These are phyloP conservation scores for Sternarchorhynchus goeldii DNA, from an alignment of 2,797 vertebrate species.

Conservation along the genomic window DNA sequence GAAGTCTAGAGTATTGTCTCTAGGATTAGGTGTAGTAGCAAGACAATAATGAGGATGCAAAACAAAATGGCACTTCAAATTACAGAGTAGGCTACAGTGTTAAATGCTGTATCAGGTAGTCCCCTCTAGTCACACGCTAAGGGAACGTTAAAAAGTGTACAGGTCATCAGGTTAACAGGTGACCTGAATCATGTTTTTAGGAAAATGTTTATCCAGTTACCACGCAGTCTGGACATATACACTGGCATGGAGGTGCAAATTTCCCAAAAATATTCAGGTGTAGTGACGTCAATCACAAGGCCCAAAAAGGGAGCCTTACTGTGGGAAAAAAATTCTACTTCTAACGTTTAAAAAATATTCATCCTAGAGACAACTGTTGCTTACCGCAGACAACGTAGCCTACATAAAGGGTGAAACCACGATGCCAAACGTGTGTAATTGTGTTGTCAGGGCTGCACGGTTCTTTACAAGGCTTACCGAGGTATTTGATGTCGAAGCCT, in stretches of 20 bases:
- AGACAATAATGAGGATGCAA: neutral
- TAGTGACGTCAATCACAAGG: constrained; percentile 3
- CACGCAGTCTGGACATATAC: neutral
- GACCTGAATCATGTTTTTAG: too few relatives aligned
- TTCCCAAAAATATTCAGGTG: constrained; percentile 2
- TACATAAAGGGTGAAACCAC: neutral
- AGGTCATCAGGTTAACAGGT: constrained; percentile 1
- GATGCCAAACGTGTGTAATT: neutral
- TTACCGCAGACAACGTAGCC: neutral
- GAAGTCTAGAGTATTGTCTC: neutral
- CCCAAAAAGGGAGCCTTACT: neutral
- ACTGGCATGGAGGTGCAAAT: neutral
- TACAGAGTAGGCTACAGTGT: neutral
- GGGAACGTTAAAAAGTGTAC: neutral
- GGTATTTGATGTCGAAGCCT: constrained; percentile 92
- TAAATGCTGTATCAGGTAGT: neutral
- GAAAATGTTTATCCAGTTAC: neutral
- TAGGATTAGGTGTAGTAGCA: neutral
- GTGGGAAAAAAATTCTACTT: neutral
- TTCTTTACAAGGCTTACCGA: constrained; percentile 78
- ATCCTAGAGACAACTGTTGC: constrained; percentile 7
- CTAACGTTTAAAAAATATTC: neutral
- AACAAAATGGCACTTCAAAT: neutral
- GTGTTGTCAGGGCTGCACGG: neutral
- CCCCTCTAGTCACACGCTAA: too few relatives aligned